phyloP scores from a whole-genome alignment of 1,140 invertebrate genomes.

The Coenobita brevimanus region DNA sequence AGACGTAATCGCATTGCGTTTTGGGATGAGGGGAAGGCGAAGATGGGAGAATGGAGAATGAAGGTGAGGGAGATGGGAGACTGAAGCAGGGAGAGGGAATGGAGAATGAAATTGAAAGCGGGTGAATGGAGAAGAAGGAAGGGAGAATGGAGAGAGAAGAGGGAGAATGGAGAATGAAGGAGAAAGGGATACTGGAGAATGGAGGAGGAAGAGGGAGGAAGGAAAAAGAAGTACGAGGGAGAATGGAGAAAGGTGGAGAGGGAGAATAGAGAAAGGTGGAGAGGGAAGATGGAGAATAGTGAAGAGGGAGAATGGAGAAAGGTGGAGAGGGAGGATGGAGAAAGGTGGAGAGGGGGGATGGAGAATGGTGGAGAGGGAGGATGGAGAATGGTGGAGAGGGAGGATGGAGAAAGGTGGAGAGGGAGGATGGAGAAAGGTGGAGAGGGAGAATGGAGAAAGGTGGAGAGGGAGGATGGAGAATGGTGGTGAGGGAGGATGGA shows the following conservation, averaged over 20 bases:
- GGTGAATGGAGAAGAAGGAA: neutral
- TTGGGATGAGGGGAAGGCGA: neutral
- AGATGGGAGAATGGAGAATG: neutral
- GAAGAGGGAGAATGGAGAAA: constrained; percentile 41
- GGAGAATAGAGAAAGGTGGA: neutral
- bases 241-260: neutral
- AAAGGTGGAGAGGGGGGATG: neutral
- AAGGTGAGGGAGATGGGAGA: too few species aligned
- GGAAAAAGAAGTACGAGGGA: neutral
- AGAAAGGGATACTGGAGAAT: neutral
- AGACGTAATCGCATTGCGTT: too few species aligned
- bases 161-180: neutral
- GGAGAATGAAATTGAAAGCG: neutral
- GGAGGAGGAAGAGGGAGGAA: neutral
- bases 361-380: neutral
- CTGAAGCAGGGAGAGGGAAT: neutral
- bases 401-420: too few species aligned
- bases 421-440: neutral
- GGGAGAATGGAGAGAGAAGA: neutral
- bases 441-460: neutral
- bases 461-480: neutral
- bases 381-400: too few species aligned
- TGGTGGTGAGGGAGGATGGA: neutral
- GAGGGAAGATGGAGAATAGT: neutral
- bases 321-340: constrained; percentile 33